Base-by-base conservation (phyloP, 2,888 invertebrate genomes). In the Doris montereyensis region DNA sequence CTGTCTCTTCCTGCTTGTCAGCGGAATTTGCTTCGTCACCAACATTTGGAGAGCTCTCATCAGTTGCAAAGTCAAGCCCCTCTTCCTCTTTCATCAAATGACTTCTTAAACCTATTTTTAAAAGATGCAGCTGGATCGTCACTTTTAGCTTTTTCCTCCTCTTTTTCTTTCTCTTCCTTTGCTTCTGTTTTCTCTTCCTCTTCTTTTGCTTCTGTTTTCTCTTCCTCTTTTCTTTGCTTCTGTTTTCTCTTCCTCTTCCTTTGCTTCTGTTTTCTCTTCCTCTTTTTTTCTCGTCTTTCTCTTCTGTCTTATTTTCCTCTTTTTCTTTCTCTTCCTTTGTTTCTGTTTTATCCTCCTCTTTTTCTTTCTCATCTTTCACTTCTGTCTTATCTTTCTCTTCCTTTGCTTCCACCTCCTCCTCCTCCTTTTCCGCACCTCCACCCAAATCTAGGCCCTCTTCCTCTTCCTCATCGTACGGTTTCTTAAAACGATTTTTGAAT, bases 81-180 rank as follows among this genome's bases (percentile, higher is more conserved):
- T 24, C 57, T 24, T 78, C 73, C 57, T 78, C 76, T n/a, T 26
- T 81, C 81, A 1, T 77, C 77, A 68, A n/a, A 73, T 8, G 67
- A 21, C 60, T 79, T 79, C 41, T 76, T 79, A 60, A 79, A 79
- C 21, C 78, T 28, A 17, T 74, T 78, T 32, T 76, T 79, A 52
- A 80, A 77, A 3, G 77, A 32, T 34, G 77, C 52, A 41, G 52
- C 52, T 41, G 5, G 52, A 41, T 41, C 52, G 17, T 41, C 52
- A 10, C 17, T 41, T 17, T 41, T 41, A 10, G 52, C 52, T 17
- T n/a, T n/a, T n/a, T n/a, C n/a, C n/a, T 41, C 52, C 5, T 5
- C 52, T 17, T 41, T 17, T 41, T 41, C 17, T 41, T 41, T 17
- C 17, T 41, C 52, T 41, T 41, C 52, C 52, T 41, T 41, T 10